These are phyloP conservation scores for Varanus salvator DNA, from an alignment of 2,113 vertebrate genomes.

Conservation along the genomic window DNA sequence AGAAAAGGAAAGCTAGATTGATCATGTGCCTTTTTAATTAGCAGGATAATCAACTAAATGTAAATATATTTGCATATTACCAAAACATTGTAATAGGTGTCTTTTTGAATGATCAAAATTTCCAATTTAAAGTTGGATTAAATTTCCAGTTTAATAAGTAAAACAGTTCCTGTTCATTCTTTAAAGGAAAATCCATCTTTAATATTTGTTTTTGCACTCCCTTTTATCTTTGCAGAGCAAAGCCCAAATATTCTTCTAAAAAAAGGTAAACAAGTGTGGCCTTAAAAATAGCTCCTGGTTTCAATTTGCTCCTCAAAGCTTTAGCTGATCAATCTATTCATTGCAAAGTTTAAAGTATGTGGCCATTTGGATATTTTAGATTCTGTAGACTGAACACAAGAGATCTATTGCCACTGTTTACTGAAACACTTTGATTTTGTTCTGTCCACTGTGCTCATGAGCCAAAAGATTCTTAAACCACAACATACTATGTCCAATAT, in stretches of 20 bases:
- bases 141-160: neutral
- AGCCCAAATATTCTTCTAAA: neutral
- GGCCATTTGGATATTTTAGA: neutral
- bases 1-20: neutral
- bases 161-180: neutral
- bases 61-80: neutral
- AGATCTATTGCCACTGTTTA: neutral
- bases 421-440: neutral
- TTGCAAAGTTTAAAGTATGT: neutral
- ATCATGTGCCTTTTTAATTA: constrained; percentile 15
- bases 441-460: neutral
- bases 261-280: neutral
- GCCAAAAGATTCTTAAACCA: neutral
- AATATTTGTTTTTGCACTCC: neutral
- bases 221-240: too few species aligned
- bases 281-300: neutral
- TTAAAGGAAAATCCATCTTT: neutral
- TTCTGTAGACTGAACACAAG: neutral
- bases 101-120: neutral
- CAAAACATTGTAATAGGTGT: constrained; percentile 5
- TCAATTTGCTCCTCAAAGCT: neutral
- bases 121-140: neutral
- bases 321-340: neutral
- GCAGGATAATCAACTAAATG: neutral
- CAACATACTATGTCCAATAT: too few species aligned